phyloP scores from a whole-genome alignment of 2,888 invertebrate species.

The Netelia virgata region DNA sequence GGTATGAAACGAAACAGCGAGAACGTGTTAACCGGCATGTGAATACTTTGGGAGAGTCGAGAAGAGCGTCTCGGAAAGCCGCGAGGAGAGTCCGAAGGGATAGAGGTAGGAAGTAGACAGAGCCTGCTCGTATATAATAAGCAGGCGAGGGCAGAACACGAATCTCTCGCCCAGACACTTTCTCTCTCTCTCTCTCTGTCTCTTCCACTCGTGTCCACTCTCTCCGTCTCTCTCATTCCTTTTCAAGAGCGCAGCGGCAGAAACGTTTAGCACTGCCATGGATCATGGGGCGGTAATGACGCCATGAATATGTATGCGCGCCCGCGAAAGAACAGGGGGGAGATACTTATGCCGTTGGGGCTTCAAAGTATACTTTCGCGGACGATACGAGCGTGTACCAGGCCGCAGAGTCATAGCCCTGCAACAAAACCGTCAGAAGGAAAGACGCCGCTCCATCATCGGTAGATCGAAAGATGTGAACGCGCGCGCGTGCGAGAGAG shows the following conservation, averaged over 20 bases:
- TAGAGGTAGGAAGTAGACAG: slow-evolving; percentile 58
- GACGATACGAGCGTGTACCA: slow-evolving; percentile 23
- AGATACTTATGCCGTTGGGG: slow-evolving; percentile 71
- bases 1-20: too few relatives aligned
- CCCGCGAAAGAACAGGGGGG: slow-evolving; percentile 70
- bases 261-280: slow-evolving; percentile 81
- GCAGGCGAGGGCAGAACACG: slow-evolving; percentile 54
- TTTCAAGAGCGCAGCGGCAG: slow-evolving; percentile 70
- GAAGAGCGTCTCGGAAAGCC: slow-evolving; percentile 30
- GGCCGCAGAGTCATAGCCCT: neutral
- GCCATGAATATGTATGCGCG: slow-evolving; percentile 81
- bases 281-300: slow-evolving; percentile 81
- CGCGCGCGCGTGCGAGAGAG: slow-evolving; percentile 11
- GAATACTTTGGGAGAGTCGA: slow-evolving; percentile 58
- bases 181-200: neutral
- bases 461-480: slow-evolving; percentile 62
- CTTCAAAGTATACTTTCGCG: slow-evolving; percentile 57
- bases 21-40: slow-evolving; percentile 39
- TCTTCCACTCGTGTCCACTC: neutral
- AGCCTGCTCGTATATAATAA: slow-evolving; percentile 65
- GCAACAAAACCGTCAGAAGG: neutral
- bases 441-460: slow-evolving; percentile 63
- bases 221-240: slow-evolving; percentile 4
- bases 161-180: slow-evolving; percentile 3
- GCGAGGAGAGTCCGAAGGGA: slow-evolving; percentile 42